A percentile compares a stretch with the other conserved stretches of the same genome.
These are phyloP conservation scores for Chalcosyrphus nemorum DNA, from an alignment of 2,888 invertebrate species.

Conservation along the genomic window DNA sequence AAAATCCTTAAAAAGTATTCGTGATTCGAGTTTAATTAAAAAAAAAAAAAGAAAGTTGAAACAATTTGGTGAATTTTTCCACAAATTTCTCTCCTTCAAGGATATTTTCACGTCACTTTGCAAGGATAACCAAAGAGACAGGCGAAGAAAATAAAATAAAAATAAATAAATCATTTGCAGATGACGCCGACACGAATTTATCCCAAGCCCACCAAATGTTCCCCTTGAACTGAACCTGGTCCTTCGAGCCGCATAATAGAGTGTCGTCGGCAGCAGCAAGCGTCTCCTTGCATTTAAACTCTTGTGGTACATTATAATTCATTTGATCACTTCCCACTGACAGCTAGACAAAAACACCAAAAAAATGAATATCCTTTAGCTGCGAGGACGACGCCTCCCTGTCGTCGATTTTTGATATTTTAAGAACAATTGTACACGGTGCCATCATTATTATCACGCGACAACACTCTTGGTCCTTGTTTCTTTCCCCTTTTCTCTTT, in stretches of 20 bases:
- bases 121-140: constrained; percentile 38
- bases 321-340: constrained; percentile 61
- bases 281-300: constrained; percentile 57
- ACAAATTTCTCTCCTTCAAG: constrained; percentile 18
- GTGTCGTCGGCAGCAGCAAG: constrained; percentile 49
- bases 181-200: constrained; percentile 45
- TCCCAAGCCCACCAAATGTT: constrained; percentile 35
- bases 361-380: constrained; percentile 11
- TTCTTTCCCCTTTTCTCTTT: constrained; percentile 30
- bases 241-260: constrained; percentile 56
- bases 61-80: constrained; percentile 56
- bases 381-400: constrained; percentile 5
- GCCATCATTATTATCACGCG: constrained; percentile 68
- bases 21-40: constrained; percentile 68
- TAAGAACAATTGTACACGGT: constrained; percentile 65
- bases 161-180: constrained; percentile 65
- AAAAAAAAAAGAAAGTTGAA: constrained; percentile 33
- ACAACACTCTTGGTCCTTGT: constrained; percentile 58
- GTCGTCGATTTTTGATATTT: constrained; percentile 63
- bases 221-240: constrained; percentile 45
- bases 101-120: constrained; percentile 50
- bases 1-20: constrained; percentile 43
- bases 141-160: neutral
- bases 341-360: constrained; percentile 25
- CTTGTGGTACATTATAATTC: constrained; percentile 65